Evolutionary conservation across 1,140 invertebrate genomes (phyloP).

Genomic region (Penaeus chinensis): DNA sequence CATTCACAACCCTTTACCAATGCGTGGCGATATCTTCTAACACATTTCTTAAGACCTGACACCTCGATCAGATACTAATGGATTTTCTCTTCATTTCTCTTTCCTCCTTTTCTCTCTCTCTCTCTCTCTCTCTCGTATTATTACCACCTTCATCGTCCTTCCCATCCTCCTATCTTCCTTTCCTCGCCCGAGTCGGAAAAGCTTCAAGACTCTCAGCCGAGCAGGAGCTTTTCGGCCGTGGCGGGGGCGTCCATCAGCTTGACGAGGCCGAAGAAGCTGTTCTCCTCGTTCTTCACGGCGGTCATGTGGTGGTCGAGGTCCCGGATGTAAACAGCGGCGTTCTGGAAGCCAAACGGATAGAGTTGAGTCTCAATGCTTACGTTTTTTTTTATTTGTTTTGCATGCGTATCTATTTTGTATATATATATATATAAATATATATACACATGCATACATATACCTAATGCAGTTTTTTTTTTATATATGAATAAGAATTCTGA

Average conservation of each 20-base stretch:
- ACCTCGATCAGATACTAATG: background rate
- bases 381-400: too few species aligned
- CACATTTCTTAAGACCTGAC: background rate
- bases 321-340: constrained; percentile 29
- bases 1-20: background rate
- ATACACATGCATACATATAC: too few species aligned
- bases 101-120: background rate
- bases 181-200: background rate
- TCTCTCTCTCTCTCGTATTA: background rate
- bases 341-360: background rate
- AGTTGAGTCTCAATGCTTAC: background rate
- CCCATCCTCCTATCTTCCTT: background rate
- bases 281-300: background rate
- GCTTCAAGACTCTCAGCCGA: constrained; percentile 12
- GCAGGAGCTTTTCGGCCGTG: constrained; percentile 34
- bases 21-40: background rate
- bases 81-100: background rate
- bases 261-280: constrained; percentile 45
- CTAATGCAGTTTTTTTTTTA: too few species aligned
- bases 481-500: too few species aligned
- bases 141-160: background rate
- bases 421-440: too few species aligned
- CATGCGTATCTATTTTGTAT: too few species aligned
- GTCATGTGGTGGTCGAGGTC: constrained; percentile 12
- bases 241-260: constrained; percentile 46